Conservation (phyloP, 2,888 invertebrate species). For the Aphodius sticticus region DNA sequence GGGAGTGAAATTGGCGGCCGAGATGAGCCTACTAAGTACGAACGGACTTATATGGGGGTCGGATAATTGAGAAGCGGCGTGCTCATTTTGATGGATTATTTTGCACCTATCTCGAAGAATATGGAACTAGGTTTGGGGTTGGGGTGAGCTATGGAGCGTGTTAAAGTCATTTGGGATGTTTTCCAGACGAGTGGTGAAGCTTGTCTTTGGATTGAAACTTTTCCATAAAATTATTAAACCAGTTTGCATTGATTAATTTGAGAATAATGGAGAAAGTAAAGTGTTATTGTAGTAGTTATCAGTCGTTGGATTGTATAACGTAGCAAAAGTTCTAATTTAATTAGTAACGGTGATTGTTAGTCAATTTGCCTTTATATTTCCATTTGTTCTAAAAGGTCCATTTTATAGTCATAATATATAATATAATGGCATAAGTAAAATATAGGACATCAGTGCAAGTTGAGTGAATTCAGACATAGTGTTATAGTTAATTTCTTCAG, state of each 20-base stretch:
- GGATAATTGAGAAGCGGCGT: conserved; percentile 20
- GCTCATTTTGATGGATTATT: conserved; percentile 24
- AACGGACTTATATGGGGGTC: conserved; percentile 5
- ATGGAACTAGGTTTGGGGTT: background rate
- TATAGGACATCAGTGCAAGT: too few relatives aligned
- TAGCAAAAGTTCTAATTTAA: background rate
- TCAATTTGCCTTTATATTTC: too few relatives aligned
- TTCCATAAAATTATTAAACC: conserved; percentile 7
- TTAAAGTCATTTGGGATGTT: conserved; percentile 11
- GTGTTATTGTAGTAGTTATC: background rate
- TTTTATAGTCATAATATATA: too few relatives aligned
- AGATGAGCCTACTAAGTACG: conserved; percentile 21
- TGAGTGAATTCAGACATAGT: too few relatives aligned
- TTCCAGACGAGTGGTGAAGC: background rate
- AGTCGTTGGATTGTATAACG: background rate
- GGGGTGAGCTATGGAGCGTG: background rate
- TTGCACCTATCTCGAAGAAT: conserved; percentile 20
- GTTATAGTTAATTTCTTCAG: too few relatives aligned
- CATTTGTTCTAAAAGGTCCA: too few relatives aligned
- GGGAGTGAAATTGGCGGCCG: background rate
- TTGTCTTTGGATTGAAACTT: background rate
- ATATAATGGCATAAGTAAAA: too few relatives aligned
- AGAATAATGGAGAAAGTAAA: background rate
- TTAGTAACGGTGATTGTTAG: too few relatives aligned
- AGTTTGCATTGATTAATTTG: background rate